Evolutionary conservation across 30 jellyfish, hydroid and myxozoan species (phyloP), one percentile per base, ranked within the genome.

Genomic region (Turritopsis dohrnii): DNA sequence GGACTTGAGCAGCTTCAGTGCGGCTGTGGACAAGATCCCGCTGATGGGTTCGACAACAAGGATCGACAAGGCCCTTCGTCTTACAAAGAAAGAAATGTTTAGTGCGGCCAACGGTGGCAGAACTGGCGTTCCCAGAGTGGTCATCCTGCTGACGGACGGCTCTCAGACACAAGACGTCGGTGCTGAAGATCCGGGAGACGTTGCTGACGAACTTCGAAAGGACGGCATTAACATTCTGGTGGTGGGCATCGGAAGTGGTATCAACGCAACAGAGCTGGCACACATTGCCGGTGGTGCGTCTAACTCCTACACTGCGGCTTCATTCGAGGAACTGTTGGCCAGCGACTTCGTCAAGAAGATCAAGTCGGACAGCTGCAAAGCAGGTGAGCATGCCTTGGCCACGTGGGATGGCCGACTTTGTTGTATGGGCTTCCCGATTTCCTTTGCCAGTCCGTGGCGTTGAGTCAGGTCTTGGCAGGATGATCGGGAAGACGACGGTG

Each of bases 61-160:
- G 76, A 90, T 90, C 52, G 97, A 90, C 87, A 90, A 84, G 81
- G 96, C 94, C 54, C 87, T 90, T 1, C 86, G 71, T 53, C 87
- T 85, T n/a, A 95, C 88, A 9, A 74, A 83, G 28, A 85, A 90
- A 0, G 90, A 90, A 72, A 29, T 86, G 89, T 86, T 86, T 79
- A 72, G 65, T 8, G 18, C 20, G 27, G 53, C 85, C 53, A 86
- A 83, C 31, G 95, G 96, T 23, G 95, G 86, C 30, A 86, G 95
- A 27, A 66, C 89, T 23, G 74, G 82, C 66, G 85, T 86, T 24
- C 87, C 90, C 31, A 90, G 86, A 66, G 25, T 90, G 52, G 76
- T 90, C 71, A 52, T 90, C 76, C 29, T 90, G 69, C 86, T 90
- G 84, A 90, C 97, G 25, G 97, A 90, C 83, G 97, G 97, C 19